A percentile compares a stretch with the other conserved stretches of the same genome.
These are phyloP conservation scores for Amiota mariae DNA, from an alignment of 2,888 invertebrate species.

Conservation along the genomic window DNA sequence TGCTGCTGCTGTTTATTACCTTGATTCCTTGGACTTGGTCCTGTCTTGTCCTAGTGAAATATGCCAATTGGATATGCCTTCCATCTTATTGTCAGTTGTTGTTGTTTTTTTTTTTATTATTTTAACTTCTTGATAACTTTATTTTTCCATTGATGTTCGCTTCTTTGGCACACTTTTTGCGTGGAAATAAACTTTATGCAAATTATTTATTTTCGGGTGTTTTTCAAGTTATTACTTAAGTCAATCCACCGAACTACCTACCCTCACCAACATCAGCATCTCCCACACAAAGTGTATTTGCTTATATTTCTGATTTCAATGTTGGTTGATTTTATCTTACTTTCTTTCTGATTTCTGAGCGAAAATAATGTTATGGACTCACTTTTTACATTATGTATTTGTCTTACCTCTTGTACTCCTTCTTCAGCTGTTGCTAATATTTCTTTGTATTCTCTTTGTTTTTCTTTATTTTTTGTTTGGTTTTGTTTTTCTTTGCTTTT, in stretches of 20 bases:
- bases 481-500: constrained; percentile 18
- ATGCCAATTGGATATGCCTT: too few relatives aligned
- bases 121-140: background rate
- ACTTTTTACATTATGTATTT: constrained; percentile 14
- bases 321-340: background rate
- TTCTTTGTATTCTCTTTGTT: background rate
- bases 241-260: background rate
- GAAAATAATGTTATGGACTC: constrained; percentile 19
- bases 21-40: too few relatives aligned
- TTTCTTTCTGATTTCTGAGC: constrained; percentile 13
- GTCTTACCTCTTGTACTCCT: constrained; percentile 3
- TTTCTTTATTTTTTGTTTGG: constrained; percentile 15
- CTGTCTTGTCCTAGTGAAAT: too few relatives aligned
- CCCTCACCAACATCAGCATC: background rate
- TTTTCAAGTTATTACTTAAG: constrained; percentile 12
- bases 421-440: background rate
- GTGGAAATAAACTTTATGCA: constrained; percentile 36
- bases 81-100: too few relatives aligned
- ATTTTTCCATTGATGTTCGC: background rate
- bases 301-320: background rate
- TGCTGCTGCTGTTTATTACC: too few relatives aligned
- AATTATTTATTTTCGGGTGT: constrained; percentile 37
- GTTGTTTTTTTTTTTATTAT: background rate
- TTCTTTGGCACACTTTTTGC: background rate
- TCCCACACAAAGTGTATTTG: background rate